A percentile compares a stretch with the other conserved stretches of the same genome.
phyloP scores from a whole-genome alignment of 2,888 invertebrate species.

The Ecdyonurus torrentis region DNA sequence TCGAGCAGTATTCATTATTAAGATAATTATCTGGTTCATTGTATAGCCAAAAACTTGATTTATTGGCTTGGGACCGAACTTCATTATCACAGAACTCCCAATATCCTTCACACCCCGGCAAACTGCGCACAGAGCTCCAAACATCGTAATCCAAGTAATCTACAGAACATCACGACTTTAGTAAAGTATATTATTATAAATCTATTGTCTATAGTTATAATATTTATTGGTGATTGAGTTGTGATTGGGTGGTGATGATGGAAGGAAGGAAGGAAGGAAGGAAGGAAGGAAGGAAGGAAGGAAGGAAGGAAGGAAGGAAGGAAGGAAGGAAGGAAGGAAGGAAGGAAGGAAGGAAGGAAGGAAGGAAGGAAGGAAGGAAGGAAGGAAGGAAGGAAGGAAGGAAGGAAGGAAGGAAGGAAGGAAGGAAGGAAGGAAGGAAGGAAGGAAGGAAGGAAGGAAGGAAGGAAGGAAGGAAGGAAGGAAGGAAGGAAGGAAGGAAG shows the following conservation, averaged over 20 bases:
- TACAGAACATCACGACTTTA: too few species aligned
- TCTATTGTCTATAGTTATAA: too few species aligned
- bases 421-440: slow-evolving; percentile 6
- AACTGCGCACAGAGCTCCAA: too few species aligned
- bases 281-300: slow-evolving; percentile 6
- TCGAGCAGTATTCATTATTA: too few species aligned
- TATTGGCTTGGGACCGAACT: too few species aligned
- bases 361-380: slow-evolving; percentile 7
- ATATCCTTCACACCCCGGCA: too few species aligned
- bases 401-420: slow-evolving; percentile 8
- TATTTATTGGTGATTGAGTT: too few species aligned
- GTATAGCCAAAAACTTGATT: too few species aligned
- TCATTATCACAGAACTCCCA: too few species aligned
- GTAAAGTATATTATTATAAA: too few species aligned
- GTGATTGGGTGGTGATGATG: background rate
- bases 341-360: slow-evolving; percentile 7
- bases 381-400: slow-evolving; percentile 6
- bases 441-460: slow-evolving; percentile 6
- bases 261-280: slow-evolving; percentile 6
- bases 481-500: slow-evolving; percentile 7
- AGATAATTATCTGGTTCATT: too few species aligned
- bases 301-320: slow-evolving; percentile 7
- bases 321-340: slow-evolving; percentile 7
- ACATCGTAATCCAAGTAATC: too few species aligned
- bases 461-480: slow-evolving; percentile 4